Conservation (phyloP, 2,888 invertebrate species). For the Dasysyrphus albostriatus region DNA sequence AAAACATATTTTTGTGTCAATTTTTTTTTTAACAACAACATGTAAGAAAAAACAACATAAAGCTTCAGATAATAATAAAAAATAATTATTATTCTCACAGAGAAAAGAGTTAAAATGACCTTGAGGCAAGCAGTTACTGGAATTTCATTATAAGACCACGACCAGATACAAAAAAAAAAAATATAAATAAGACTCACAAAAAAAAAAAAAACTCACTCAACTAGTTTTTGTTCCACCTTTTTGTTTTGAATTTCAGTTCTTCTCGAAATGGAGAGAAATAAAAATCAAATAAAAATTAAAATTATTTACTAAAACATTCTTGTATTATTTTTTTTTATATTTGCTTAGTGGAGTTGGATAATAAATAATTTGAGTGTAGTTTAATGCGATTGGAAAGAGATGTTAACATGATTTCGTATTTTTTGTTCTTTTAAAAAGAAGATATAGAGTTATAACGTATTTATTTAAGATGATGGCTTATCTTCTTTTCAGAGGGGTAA, state of each 20-base stretch:
- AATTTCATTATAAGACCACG: conserved; percentile 69
- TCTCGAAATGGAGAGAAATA: conserved; percentile 37
- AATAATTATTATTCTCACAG: conserved; percentile 21
- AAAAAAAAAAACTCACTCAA: conserved; percentile 53
- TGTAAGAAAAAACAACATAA: background rate
- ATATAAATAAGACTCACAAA: conserved; percentile 28
- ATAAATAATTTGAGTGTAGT: conserved; percentile 14
- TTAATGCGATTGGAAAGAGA: conserved; percentile 25
- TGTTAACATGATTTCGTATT: conserved; percentile 4
- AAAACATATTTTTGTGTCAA: background rate
- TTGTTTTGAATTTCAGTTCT: conserved; percentile 49
- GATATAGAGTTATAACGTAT: no score
- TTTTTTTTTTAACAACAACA: background rate
- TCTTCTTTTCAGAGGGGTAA: no score
- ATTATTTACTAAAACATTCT: conserved; percentile 21
- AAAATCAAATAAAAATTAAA: conserved; percentile 14
- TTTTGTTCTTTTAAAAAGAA: no score
- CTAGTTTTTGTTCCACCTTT: conserved; percentile 59
- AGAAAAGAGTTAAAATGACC: conserved; percentile 71
- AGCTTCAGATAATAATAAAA: background rate
- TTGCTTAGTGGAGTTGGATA: conserved; percentile 42
- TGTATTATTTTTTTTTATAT: background rate
- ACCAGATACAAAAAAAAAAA: conserved; percentile 58
- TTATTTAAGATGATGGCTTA: no score
- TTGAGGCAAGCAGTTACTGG: conserved; percentile 70